Conservation (phyloP, 1,140 invertebrate genomes). For the Monomorium pharaonis region DNA sequence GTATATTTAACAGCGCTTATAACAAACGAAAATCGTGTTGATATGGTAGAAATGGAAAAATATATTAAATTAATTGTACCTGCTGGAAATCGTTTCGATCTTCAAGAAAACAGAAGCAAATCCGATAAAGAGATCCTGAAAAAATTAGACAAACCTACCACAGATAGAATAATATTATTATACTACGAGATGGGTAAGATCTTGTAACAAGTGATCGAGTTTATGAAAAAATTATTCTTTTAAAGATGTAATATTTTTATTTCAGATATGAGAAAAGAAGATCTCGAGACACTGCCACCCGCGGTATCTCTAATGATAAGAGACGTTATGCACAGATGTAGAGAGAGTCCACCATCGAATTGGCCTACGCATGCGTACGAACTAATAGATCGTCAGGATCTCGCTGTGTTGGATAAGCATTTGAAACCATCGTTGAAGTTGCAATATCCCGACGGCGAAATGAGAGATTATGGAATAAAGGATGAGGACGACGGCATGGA, state of each 20-base stretch:
- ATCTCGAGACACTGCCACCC: constrained; percentile 91
- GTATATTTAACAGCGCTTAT: constrained; percentile 87
- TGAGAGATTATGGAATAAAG: constrained; percentile 75
- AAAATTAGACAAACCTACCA: constrained; percentile 69
- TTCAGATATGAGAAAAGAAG: constrained; percentile 88
- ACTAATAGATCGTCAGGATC: constrained; percentile 92
- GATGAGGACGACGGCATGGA: constrained; percentile 89
- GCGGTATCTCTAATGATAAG: constrained; percentile 91
- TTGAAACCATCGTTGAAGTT: constrained; percentile 59
- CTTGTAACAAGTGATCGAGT: neutral
- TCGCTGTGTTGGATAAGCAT: constrained; percentile 87
- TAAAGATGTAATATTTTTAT: constrained; percentile 22
- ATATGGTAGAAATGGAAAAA: constrained; percentile 73
- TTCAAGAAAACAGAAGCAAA: constrained; percentile 76
- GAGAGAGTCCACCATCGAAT: constrained; percentile 90
- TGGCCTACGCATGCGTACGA: constrained; percentile 92
- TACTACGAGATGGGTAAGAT: constrained; percentile 79
- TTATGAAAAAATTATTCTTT: neutral
- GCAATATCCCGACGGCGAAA: constrained; percentile 70
- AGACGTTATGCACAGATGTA: constrained; percentile 91
- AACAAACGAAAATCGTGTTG: constrained; percentile 62
- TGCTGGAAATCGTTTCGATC: constrained; percentile 78
- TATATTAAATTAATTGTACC: constrained; percentile 81
- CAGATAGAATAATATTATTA: constrained; percentile 77
- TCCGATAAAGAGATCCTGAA: constrained; percentile 75